Evolutionary conservation across 2,888 invertebrate genomes (phyloP).

Genomic region (Alsophila aescularia): DNA sequence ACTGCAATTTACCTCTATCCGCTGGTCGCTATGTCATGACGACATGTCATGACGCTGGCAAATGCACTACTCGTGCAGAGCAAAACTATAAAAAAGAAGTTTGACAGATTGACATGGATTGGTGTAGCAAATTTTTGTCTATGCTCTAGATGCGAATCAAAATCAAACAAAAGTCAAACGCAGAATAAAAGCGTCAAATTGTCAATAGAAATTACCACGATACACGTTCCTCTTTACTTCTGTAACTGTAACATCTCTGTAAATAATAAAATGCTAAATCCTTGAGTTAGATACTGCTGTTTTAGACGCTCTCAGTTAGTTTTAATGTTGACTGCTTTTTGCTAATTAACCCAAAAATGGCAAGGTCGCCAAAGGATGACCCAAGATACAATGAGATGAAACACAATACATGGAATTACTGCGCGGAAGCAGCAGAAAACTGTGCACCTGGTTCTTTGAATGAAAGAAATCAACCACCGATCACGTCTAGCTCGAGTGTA

Average conservation of each 20-base stretch:
- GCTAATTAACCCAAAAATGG: slow-evolving; percentile 74
- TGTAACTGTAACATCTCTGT: slow-evolving; percentile 46
- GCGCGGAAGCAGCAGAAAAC: slow-evolving; percentile 68
- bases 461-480: slow-evolving; percentile 64
- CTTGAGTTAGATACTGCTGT: slow-evolving; percentile 53
- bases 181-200: slow-evolving; percentile 55
- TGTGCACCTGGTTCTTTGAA: slow-evolving; percentile 65
- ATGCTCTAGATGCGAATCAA: slow-evolving; percentile 12
- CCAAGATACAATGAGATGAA: slow-evolving; percentile 74
- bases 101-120: too few relatives aligned
- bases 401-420: slow-evolving; percentile 79
- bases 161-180: slow-evolving; percentile 59
- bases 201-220: slow-evolving; percentile 63
- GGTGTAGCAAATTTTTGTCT: slow-evolving; percentile 4
- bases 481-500: slow-evolving; percentile 56
- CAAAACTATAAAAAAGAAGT: too few relatives aligned
- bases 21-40: too few relatives aligned
- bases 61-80: too few relatives aligned
- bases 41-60: too few relatives aligned
- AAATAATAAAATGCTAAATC: slow-evolving; percentile 69
- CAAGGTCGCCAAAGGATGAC: slow-evolving; percentile 82
- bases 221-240: slow-evolving; percentile 65
- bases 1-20: too few relatives aligned
- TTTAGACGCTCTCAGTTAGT: slow-evolving; percentile 42
- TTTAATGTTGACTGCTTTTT: slow-evolving; percentile 51